These are phyloP conservation scores for Mythimna pallens DNA, from an alignment of 2,888 invertebrate species.

Conservation along the genomic window DNA sequence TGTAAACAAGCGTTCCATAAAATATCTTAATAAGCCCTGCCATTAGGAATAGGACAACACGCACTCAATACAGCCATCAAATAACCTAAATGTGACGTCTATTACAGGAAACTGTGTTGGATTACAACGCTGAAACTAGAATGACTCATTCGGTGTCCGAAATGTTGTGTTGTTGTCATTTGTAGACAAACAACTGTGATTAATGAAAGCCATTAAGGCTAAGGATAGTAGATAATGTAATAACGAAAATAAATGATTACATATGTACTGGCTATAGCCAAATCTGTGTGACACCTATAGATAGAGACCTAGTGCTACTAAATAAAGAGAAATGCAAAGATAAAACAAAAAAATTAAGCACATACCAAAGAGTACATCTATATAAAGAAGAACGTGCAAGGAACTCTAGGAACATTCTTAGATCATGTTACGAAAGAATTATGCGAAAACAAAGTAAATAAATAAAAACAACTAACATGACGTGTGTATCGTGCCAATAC, in stretches of 20 bases:
- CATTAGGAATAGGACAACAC: conserved; percentile 23
- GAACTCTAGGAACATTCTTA: too few relatives aligned
- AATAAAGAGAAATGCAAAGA: background rate
- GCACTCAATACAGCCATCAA: conserved; percentile 17
- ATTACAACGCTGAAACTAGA: conserved; percentile 23
- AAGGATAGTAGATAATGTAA: background rate
- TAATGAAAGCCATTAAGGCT: conserved; percentile 12
- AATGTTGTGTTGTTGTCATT: conserved; percentile 28
- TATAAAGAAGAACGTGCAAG: too few relatives aligned
- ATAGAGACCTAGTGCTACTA: too few relatives aligned
- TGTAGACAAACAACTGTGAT: conserved; percentile 23
- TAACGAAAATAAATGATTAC: conserved; percentile 18
- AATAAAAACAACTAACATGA: too few relatives aligned
- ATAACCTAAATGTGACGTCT: conserved; percentile 33
- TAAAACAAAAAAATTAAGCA: background rate
- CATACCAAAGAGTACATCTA: too few relatives aligned
- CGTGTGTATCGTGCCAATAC: too few relatives aligned
- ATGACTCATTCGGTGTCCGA: conserved; percentile 10
- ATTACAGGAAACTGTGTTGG: conserved; percentile 38
- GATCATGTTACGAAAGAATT: too few relatives aligned
- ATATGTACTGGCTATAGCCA: background rate
- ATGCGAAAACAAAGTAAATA: too few relatives aligned
- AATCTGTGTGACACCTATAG: too few relatives aligned
- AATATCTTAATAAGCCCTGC: conserved; percentile 27
- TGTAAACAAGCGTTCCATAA: conserved; percentile 56